These are phyloP conservation scores for Esox masquinongy DNA, from an alignment of 2,797 vertebrate species.

Conservation along the genomic window DNA sequence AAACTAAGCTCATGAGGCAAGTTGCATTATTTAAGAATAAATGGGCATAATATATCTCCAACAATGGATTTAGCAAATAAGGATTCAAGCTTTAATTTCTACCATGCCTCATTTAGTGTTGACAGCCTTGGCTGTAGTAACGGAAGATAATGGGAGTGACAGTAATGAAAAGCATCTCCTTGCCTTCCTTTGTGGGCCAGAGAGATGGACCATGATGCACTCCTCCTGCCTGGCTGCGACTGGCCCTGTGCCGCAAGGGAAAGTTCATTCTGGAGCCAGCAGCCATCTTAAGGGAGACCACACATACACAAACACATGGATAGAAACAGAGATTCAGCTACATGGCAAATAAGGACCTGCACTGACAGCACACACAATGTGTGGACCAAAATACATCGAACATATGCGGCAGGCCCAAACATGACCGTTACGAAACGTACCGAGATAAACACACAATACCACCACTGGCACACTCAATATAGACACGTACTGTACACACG, in stretches of 20 bases:
- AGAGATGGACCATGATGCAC: slow-evolving; percentile 56
- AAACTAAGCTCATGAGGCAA: no score
- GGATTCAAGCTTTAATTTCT: slow-evolving; percentile 38
- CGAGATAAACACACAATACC: slow-evolving; percentile 22
- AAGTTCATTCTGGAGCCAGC: slow-evolving; percentile 57
- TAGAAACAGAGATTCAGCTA: slow-evolving; percentile 30
- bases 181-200: slow-evolving; percentile 57
- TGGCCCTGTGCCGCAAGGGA: slow-evolving; percentile 49
- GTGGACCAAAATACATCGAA: slow-evolving; percentile 52
- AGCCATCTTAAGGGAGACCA: slow-evolving; percentile 55
- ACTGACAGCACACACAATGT: slow-evolving; percentile 11
- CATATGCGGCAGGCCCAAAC: slow-evolving; percentile 38
- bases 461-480: slow-evolving; percentile 52
- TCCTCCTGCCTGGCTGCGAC: slow-evolving; percentile 27
- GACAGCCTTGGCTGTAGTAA: slow-evolving; percentile 65
- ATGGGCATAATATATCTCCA: no score
- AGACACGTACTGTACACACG: slow-evolving; percentile 40
- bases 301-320: slow-evolving; percentile 49
- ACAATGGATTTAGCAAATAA: slow-evolving; percentile 19
- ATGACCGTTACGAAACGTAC: slow-evolving; percentile 36
- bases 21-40: no score
- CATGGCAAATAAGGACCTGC: slow-evolving; percentile 19
- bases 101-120: slow-evolving; percentile 53
- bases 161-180: slow-evolving; percentile 70
- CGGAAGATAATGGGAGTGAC: slow-evolving; percentile 68